phyloP scores from a whole-genome alignment of 2,888 invertebrate genomes.

The Apamea anceps region DNA sequence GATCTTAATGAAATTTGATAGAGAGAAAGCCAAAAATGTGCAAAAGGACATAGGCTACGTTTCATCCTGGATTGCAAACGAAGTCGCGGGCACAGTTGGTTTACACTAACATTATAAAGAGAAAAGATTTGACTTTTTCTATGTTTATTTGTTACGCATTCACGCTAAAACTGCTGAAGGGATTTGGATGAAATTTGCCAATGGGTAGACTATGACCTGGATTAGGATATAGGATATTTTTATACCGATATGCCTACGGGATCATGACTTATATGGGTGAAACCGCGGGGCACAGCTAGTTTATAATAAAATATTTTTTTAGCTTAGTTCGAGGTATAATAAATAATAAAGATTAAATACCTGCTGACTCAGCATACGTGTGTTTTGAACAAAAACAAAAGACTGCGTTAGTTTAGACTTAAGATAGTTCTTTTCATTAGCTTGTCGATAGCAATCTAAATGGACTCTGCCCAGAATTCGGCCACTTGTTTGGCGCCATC shows the following conservation, averaged over 20 bases:
- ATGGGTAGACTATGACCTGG: not conserved
- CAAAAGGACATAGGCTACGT: too few species aligned
- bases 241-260: not conserved
- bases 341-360: not conserved
- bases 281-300: not conserved
- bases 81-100: not conserved
- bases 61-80: not conserved
- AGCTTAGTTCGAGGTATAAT: not conserved
- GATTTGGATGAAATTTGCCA: not conserved
- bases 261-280: not conserved
- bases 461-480: too few species aligned
- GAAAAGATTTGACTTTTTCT: not conserved
- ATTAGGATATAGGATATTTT: not conserved
- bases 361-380: not conserved
- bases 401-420: not conserved
- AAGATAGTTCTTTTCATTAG: too few species aligned
- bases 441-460: too few species aligned
- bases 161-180: not conserved
- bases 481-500: too few species aligned
- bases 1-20: not conserved
- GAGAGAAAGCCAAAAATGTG: not conserved
- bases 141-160: not conserved
- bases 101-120: not conserved
- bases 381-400: slow-evolving; percentile 5
- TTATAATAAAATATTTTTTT: not conserved